Conservation (phyloP, 2,888 invertebrate genomes). For the Drosophila meridionalis region DNA sequence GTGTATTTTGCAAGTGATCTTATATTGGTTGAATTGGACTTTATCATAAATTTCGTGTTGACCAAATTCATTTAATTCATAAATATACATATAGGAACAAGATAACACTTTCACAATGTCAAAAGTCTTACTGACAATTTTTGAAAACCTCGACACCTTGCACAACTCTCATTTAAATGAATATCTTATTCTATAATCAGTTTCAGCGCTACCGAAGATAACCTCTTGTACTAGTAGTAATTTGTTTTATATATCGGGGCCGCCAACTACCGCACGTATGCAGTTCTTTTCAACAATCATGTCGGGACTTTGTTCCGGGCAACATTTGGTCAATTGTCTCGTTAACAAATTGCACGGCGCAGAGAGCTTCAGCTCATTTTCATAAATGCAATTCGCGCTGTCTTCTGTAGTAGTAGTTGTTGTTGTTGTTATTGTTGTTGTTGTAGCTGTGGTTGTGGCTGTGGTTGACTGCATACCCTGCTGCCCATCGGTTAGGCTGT, state of each 20-base stretch:
- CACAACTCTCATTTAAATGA: not conserved
- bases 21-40: no score
- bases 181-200: not conserved
- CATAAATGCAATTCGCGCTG: conserved; percentile 65
- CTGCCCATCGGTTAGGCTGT: conserved; percentile 13
- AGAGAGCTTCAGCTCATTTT: conserved; percentile 66
- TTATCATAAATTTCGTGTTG: no score
- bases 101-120: not conserved
- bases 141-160: not conserved
- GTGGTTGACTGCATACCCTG: conserved; percentile 30
- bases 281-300: conserved; percentile 47
- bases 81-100: not conserved
- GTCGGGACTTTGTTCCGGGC: conserved; percentile 34
- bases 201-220: not conserved
- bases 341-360: conserved; percentile 72
- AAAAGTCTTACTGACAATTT: not conserved
- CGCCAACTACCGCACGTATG: not conserved
- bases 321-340: conserved; percentile 76
- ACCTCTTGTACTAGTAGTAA: not conserved
- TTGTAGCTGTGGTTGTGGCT: conserved; percentile 5
- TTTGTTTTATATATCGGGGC: not conserved
- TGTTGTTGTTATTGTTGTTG: not conserved
- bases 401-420: conserved; percentile 14
- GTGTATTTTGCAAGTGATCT: no score
- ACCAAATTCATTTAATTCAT: not conserved